Evolutionary conservation across 2,797 vertebrate genomes (phyloP).

Genomic region (Enteromius unitaeniatus): DNA sequence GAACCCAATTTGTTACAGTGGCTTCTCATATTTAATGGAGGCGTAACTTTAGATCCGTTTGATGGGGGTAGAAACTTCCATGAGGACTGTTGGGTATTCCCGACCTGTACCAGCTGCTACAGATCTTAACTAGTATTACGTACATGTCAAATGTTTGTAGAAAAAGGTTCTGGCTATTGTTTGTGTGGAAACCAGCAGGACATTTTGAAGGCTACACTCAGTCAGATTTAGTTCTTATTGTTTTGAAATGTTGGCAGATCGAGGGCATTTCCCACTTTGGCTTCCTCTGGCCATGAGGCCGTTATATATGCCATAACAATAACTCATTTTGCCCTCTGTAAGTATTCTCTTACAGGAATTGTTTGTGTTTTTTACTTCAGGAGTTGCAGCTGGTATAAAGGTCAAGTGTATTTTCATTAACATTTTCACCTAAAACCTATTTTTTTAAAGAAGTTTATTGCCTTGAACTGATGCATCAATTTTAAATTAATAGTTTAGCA

Average conservation of each 20-base stretch:
- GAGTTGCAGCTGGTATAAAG: not conserved
- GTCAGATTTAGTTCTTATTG: constrained; percentile 42
- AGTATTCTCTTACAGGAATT: constrained; percentile 31
- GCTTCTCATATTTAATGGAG: constrained; percentile 17
- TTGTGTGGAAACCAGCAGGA: constrained; percentile 31
- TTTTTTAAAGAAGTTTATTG: no score
- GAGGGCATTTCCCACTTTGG: constrained; percentile 47
- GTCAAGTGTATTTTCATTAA: not conserved
- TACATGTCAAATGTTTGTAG: constrained; percentile 1
- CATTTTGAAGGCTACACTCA: constrained; percentile 21
- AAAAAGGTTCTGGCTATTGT: constrained; percentile 5
- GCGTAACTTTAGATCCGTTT: constrained; percentile 6
- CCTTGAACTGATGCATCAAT: not conserved
- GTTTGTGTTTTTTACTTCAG: constrained; percentile 4
- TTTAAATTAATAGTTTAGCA: not conserved
- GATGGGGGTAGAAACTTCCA: not conserved
- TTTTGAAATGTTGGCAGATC: constrained; percentile 49
- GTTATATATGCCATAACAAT: constrained; percentile 44
- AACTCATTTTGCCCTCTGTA: constrained; percentile 10
- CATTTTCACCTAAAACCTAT: not conserved
- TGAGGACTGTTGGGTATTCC: not conserved
- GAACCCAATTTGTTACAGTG: constrained; percentile 19
- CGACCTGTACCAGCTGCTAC: not conserved
- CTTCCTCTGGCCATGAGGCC: constrained; percentile 24
- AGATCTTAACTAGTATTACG: not conserved